Percentiles rank a stretch among this genome's conserved stretches.
phyloP scores from a whole-genome alignment of 2,797 vertebrate species.

The Mormyrops attenuatus region DNA sequence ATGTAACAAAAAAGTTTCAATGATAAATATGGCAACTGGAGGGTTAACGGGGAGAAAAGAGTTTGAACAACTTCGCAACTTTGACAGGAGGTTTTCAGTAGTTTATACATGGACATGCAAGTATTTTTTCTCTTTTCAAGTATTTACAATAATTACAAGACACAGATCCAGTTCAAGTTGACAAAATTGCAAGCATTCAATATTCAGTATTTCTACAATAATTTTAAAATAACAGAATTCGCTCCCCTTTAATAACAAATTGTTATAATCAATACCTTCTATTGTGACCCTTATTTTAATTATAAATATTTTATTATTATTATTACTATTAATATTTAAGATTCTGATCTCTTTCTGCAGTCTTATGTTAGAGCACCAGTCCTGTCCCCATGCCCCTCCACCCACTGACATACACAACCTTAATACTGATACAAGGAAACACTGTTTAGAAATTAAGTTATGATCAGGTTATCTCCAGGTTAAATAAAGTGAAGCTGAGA shows the following conservation, averaged over 20 bases:
- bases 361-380: slow-evolving; percentile 33
- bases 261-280: slow-evolving; percentile 40
- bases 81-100: slow-evolving; percentile 70
- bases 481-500: slow-evolving; percentile 10
- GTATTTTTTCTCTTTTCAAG: slow-evolving; percentile 69
- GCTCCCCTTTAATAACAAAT: slow-evolving; percentile 57
- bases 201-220: slow-evolving; percentile 66
- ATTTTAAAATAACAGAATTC: slow-evolving; percentile 62
- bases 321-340: slow-evolving; percentile 25
- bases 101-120: slow-evolving; percentile 79
- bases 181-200: slow-evolving; percentile 72
- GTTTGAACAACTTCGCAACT: slow-evolving; percentile 53
- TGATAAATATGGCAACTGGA: background rate
- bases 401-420: slow-evolving; percentile 39
- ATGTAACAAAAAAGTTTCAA: slow-evolving; percentile 11
- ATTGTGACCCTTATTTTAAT: slow-evolving; percentile 41
- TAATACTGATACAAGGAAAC: slow-evolving; percentile 62
- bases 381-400: slow-evolving; percentile 28
- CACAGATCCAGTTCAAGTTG: slow-evolving; percentile 71
- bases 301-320: slow-evolving; percentile 36
- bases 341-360: slow-evolving; percentile 35
- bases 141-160: slow-evolving; percentile 83
- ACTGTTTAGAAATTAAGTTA: slow-evolving; percentile 48
- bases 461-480: slow-evolving; percentile 19
- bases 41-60: slow-evolving; percentile 41